Conservation (phyloP, 2,113 vertebrate species). For the Epinephelus lanceolatus region DNA sequence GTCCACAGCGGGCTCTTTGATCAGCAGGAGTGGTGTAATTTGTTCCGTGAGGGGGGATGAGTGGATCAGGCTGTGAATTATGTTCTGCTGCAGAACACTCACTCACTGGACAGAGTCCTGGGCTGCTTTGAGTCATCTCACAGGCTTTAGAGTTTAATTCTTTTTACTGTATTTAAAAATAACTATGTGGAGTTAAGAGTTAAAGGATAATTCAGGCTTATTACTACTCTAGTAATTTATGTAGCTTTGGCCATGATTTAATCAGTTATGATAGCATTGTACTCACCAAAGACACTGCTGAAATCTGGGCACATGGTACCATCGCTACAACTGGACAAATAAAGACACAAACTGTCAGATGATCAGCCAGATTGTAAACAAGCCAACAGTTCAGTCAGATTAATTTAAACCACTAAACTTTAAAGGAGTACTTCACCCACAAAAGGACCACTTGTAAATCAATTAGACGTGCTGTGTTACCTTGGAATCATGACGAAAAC, state of each 20-base stretch:
- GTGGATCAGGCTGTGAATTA: constrained; percentile 19
- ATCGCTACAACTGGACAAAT: background rate
- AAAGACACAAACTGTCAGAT: background rate
- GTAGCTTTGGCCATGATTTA: too few relatives aligned
- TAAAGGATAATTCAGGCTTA: background rate
- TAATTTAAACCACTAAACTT: background rate
- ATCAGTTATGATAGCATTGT: too few relatives aligned
- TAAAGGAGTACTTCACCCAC: too few relatives aligned
- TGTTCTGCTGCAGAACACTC: constrained; percentile 18
- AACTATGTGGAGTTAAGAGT: background rate
- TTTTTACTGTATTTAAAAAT: too few relatives aligned
- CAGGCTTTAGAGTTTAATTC: background rate
- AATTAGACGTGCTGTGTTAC: too few relatives aligned
- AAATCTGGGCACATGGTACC: background rate
- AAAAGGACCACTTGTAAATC: too few relatives aligned
- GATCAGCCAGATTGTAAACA: background rate
- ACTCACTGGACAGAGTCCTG: background rate
- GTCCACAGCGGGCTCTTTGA: constrained; percentile 45
- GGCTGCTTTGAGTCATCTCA: too few relatives aligned
- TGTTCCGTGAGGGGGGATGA: constrained; percentile 26
- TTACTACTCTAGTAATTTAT: too few relatives aligned
- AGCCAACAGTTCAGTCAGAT: background rate
- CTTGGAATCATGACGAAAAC: too few relatives aligned
- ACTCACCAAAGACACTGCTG: background rate
- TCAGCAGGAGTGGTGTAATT: constrained; percentile 32